Percentiles rank a stretch among this genome's conserved stretches.
These are phyloP conservation scores for Notocelia uddmanniana DNA, from an alignment of 2,888 invertebrate genomes.

Conservation along the genomic window DNA sequence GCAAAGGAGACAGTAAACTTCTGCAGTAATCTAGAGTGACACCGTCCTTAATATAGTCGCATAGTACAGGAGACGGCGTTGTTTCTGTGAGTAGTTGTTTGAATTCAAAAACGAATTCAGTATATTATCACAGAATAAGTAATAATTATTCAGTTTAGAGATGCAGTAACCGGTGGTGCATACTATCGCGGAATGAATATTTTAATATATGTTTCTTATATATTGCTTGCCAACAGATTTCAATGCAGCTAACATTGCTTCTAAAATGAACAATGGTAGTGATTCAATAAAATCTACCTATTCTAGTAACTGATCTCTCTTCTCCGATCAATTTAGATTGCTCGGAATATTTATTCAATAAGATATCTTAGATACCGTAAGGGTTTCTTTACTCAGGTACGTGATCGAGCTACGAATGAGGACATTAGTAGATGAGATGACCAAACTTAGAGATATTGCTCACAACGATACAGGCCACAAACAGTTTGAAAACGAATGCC, in stretches of 20 bases:
- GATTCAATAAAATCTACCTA: neutral
- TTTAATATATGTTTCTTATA: too few relatives aligned
- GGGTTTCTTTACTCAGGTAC: neutral
- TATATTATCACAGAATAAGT: too few relatives aligned
- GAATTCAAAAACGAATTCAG: neutral
- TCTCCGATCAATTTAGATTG: neutral
- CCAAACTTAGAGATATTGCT: too few relatives aligned
- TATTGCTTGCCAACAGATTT: too few relatives aligned
- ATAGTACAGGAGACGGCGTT: slow-evolving; percentile 19
- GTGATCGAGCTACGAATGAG: neutral
- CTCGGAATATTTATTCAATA: neutral
- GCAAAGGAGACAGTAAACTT: slow-evolving; percentile 27
- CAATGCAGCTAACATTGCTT: too few relatives aligned
- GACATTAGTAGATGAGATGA: neutral
- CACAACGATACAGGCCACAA: too few relatives aligned
- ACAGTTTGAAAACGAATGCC: too few relatives aligned
- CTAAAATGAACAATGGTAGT: too few relatives aligned
- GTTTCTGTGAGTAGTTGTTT: neutral
- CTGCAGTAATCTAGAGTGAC: slow-evolving; percentile 40
- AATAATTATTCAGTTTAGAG: too few relatives aligned
- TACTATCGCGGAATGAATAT: too few relatives aligned
- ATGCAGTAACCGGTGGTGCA: too few relatives aligned
- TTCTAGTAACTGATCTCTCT: neutral
- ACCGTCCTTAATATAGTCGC: slow-evolving; percentile 32
- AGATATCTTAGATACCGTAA: too few relatives aligned